Evolutionary conservation across 1,140 invertebrate genomes (phyloP).

Genomic region (Linepithema humile): DNA sequence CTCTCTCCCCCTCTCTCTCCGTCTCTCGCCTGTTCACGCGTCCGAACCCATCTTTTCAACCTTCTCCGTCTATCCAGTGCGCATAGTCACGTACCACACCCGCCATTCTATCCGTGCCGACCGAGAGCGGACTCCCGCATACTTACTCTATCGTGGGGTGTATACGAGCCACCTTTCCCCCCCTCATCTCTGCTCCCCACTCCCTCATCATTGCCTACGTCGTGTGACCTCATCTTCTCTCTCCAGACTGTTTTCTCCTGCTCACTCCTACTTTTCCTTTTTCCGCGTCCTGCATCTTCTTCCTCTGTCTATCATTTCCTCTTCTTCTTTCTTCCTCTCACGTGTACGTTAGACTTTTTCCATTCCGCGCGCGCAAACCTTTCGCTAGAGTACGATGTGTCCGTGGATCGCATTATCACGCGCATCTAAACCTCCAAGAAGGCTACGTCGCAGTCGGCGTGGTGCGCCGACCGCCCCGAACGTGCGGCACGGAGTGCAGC

Average conservation of each 20-base stretch:
- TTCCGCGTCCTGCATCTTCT: neutral
- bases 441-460: conserved; percentile 61
- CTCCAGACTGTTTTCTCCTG: neutral
- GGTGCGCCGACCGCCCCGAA: conserved; percentile 37
- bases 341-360: neutral
- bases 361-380: conserved; percentile 6
- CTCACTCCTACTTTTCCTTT: conserved; percentile 25
- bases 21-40: neutral
- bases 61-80: conserved; percentile 64
- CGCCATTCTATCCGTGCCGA: conserved; percentile 72
- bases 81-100: conserved; percentile 73
- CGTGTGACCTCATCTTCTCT: neutral
- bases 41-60: conserved; percentile 62
- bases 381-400: conserved; percentile 61
- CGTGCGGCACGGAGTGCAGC: conserved; percentile 23
- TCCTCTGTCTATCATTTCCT: neutral
- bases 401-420: conserved; percentile 69
- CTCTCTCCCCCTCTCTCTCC: neutral
- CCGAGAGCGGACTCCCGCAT: conserved; percentile 67
- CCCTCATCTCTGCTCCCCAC: neutral
- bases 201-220: neutral
- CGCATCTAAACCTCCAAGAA: conserved; percentile 71
- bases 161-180: conserved; percentile 54
- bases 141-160: conserved; percentile 67
- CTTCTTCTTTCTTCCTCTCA: neutral